phyloP scores from a whole-genome alignment of 2,113 vertebrate species.

The Anolis carolinensis region DNA sequence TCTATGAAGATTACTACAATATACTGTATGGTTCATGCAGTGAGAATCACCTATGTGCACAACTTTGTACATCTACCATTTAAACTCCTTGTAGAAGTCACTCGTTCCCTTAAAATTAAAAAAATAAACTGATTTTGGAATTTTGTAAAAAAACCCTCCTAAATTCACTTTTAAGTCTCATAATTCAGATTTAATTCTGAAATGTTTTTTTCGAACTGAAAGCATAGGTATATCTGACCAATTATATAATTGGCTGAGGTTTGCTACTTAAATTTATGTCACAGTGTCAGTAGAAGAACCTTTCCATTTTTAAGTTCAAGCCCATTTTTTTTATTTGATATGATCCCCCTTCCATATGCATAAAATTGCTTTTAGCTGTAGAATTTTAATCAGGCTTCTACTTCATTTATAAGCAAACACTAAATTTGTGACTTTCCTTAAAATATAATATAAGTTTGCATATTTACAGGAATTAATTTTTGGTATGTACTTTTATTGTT shows the following conservation, averaged over 20 bases:
- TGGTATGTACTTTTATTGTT: constrained; percentile 44
- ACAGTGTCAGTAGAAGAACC: background rate
- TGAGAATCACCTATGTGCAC: too few relatives aligned
- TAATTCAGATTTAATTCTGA: background rate
- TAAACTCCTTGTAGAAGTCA: background rate
- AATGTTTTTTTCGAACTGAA: background rate
- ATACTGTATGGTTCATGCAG: too few relatives aligned
- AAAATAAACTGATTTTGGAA: background rate
- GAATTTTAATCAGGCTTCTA: background rate
- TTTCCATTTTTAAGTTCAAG: background rate
- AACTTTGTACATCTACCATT: too few relatives aligned
- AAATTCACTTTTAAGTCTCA: background rate
- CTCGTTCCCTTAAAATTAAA: background rate
- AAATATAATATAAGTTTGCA: background rate
- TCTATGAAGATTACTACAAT: too few relatives aligned
- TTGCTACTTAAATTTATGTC: background rate
- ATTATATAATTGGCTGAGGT: background rate
- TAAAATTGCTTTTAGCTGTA: background rate
- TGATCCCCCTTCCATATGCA: too few relatives aligned
- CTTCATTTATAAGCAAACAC: background rate
- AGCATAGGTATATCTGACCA: too few relatives aligned
- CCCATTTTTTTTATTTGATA: background rate
- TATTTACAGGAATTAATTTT: background rate
- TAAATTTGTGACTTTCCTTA: background rate
- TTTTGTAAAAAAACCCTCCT: background rate